These are phyloP conservation scores for Cactoblastis cactorum DNA, from an alignment of 2,888 invertebrate species.

Conservation along the genomic window DNA sequence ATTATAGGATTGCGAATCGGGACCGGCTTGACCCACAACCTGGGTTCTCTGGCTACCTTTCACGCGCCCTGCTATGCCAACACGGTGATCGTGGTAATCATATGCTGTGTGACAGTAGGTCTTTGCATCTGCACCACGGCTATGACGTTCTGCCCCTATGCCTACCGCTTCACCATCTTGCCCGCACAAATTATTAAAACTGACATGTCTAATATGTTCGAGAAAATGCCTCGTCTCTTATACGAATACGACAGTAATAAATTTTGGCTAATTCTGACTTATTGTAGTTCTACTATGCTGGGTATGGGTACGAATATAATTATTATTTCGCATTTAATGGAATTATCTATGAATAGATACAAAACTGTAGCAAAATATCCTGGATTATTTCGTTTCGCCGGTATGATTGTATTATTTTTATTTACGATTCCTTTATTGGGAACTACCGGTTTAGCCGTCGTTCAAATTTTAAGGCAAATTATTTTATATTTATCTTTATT, in stretches of 20 bases:
- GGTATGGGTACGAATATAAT: conserved; percentile 38
- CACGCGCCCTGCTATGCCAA: conserved; percentile 57
- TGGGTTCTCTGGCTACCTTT: conserved; percentile 46
- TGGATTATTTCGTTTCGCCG: conserved; percentile 37
- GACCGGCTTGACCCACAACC: conserved; percentile 46
- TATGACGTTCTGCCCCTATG: conserved; percentile 58
- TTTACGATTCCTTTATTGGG: conserved; percentile 48
- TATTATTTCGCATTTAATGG: conserved; percentile 39
- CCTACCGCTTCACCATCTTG: conserved; percentile 35
- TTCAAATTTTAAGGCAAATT: conserved; percentile 33
- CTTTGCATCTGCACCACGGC: conserved; percentile 39
- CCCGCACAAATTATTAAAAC: conserved; percentile 30
- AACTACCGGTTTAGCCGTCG: conserved; percentile 30
- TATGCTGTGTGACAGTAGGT: conserved; percentile 31
- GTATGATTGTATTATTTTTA: conserved; percentile 36
- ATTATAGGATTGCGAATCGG: conserved; percentile 47
- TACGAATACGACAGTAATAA: conserved; percentile 34
- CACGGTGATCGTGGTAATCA: conserved; percentile 41
- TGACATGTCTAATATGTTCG: conserved; percentile 42
- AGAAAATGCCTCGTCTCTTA: conserved; percentile 53
- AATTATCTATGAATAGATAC: conserved; percentile 35
- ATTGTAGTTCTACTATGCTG: conserved; percentile 38
- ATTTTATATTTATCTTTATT: conserved; percentile 35
- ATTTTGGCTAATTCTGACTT: conserved; percentile 45
- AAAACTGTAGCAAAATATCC: conserved; percentile 38